These are phyloP conservation scores for Pygocentrus nattereri DNA, from an alignment of 2,797 vertebrate genomes.

Conservation along the genomic window DNA sequence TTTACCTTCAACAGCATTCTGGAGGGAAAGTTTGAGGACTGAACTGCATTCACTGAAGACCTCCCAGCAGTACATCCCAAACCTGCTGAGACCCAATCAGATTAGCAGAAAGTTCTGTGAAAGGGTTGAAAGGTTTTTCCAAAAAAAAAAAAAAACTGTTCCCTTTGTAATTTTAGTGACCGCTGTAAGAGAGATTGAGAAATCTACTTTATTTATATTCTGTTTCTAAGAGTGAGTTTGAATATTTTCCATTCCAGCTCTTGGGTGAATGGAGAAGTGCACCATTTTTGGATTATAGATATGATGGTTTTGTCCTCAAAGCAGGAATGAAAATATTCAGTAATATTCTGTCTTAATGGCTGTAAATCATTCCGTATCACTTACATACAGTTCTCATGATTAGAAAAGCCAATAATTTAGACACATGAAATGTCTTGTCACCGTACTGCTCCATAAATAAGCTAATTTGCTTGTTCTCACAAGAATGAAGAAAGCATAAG, in stretches of 20 bases:
- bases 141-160: not conserved
- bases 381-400: not conserved
- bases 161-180: not conserved
- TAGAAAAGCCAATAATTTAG: not conserved
- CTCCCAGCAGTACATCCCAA: not conserved
- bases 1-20: conserved; percentile 95
- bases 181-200: not conserved
- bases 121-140: not conserved
- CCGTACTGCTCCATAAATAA: conserved; percentile 8
- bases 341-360: not conserved
- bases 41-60: conserved; percentile 47
- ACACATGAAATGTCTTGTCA: not conserved
- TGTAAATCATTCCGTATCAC: not conserved
- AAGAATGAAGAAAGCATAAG: not conserved
- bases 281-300: not conserved
- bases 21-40: conserved; percentile 90
- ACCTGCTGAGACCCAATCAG: conserved; percentile 11
- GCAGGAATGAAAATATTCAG: not conserved
- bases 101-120: not conserved
- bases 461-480: conserved; percentile 1
- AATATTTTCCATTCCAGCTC: not conserved
- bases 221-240: not conserved
- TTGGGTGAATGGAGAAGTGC: not conserved
- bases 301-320: not conserved
- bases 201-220: conserved; percentile 8